Evolutionary conservation across 2,888 invertebrate species (phyloP), one percentile per base, ranked within the genome.

Genomic region (Ceraclea dissimilis): DNA sequence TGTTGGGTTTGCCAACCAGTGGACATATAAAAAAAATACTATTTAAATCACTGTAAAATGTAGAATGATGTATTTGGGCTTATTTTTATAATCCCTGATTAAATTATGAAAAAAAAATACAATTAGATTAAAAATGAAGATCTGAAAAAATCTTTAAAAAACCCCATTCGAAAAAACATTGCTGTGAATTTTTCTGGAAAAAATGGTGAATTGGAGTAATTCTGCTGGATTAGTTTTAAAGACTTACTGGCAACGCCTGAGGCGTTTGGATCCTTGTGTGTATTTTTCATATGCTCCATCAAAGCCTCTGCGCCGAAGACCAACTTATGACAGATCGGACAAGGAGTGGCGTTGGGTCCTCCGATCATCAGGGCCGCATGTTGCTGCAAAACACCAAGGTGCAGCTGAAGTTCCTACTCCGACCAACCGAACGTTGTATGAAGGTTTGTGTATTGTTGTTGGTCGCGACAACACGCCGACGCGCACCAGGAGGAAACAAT

Each of bases 201-300:
- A 26, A 10, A 26, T 6, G 10, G 10, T 26, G 26, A 26, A 26
- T 6, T 26, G 26, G 10, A 26, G 10, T 26, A 26, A 16, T 22
- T 17, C 26, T 26, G 26, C 51, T 26, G 43, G 11, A 52, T 33
- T 26, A 19, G 52, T 34, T 52, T n/a, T 58, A 58, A 64, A 70
- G 75, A 86, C 88, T 88, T 88, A 90, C 90, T 90, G 80, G 89
- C 88, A 76, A 89, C 89, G 70, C 89, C 89, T 66, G 88, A 86
- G 65, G 89, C 88, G 73, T 89, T 89, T 39, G 92, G 93, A 69
- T 93, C 93, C 81, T 93, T 93, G 76, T 94, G 94, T 54, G 90
- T 89, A 71, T 90, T 90, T 77, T 93, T 93, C 93, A 94, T 93
- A 74, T 94, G 94, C 75, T 94, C 93, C 82, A 94, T 92, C 60